These are phyloP conservation scores for Cheilosia soror DNA, from an alignment of 2,888 invertebrate genomes.

Conservation along the genomic window DNA sequence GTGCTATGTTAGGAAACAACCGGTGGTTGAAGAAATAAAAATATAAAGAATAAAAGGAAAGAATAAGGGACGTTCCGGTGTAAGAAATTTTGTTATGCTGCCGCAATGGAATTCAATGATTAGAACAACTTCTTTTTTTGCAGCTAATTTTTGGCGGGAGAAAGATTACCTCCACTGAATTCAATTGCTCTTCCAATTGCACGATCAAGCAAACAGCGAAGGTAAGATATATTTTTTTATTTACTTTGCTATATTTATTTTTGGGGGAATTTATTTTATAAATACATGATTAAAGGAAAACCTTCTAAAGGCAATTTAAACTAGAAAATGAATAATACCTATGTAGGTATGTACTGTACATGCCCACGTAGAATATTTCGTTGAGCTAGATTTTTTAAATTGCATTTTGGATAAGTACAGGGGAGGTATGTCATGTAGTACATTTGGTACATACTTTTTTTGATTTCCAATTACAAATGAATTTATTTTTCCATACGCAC, in stretches of 20 bases:
- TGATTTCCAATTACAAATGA: too few species aligned
- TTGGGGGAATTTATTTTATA: too few species aligned
- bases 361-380: too few species aligned
- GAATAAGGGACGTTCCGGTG: slow-evolving; percentile 43
- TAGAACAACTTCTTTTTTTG: slow-evolving; percentile 14
- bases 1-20: slow-evolving; percentile 44
- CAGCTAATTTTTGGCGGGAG: slow-evolving; percentile 53
- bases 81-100: slow-evolving; percentile 37
- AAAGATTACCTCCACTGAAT: slow-evolving; percentile 4
- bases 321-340: too few species aligned
- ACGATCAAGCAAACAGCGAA: slow-evolving; percentile 1
- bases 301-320: too few species aligned
- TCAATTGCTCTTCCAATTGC: slow-evolving; percentile 28
- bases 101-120: slow-evolving; percentile 33
- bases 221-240: neutral
- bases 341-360: too few species aligned
- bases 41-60: slow-evolving; percentile 27
- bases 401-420: too few species aligned
- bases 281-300: too few species aligned
- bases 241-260: neutral
- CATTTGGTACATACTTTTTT: too few species aligned
- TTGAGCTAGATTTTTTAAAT: too few species aligned
- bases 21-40: slow-evolving; percentile 59
- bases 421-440: too few species aligned
- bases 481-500: too few species aligned